A percentile compares a stretch with the other conserved stretches of the same genome.
These are phyloP conservation scores for Semaprochilodus insignis DNA, from an alignment of 2,797 vertebrate species.

Conservation along the genomic window DNA sequence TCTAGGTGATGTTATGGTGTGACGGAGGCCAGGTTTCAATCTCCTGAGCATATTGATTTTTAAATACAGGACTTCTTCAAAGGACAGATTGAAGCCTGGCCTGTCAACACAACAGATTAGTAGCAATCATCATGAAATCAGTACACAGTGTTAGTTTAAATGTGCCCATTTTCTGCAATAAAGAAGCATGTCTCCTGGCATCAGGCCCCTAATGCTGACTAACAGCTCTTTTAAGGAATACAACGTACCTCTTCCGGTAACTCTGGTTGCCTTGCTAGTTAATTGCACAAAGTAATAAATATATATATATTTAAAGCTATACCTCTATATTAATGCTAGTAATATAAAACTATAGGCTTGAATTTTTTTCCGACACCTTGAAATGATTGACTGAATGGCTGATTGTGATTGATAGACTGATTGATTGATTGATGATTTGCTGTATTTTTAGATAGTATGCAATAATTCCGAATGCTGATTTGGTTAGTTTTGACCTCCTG, in stretches of 20 bases:
- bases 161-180: slow-evolving; percentile 8
- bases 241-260: slow-evolving; percentile 67
- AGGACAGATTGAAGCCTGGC: not conserved
- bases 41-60: too few relatives aligned
- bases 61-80: too few relatives aligned
- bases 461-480: slow-evolving; percentile 66
- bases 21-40: not conserved
- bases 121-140: slow-evolving; percentile 16
- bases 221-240: slow-evolving; percentile 56
- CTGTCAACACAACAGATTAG: slow-evolving; percentile 3
- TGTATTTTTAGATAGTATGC: slow-evolving; percentile 61
- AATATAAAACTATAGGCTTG: slow-evolving; percentile 62
- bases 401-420: not conserved
- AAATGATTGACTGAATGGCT: slow-evolving; percentile 44
- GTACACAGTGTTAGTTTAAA: slow-evolving; percentile 21
- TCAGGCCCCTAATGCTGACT: slow-evolving; percentile 45
- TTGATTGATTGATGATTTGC: slow-evolving; percentile 49
- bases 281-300: slow-evolving; percentile 68
- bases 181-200: slow-evolving; percentile 51
- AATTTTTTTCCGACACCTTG: slow-evolving; percentile 63
- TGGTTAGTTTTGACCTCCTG: slow-evolving; percentile 64
- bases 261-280: slow-evolving; percentile 67
- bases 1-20: not conserved
- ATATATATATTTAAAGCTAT: slow-evolving; percentile 63
- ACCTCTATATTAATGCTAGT: slow-evolving; percentile 69